Conservation (phyloP, 2,797 vertebrate genomes). For the Poliocrania exsul region DNA sequence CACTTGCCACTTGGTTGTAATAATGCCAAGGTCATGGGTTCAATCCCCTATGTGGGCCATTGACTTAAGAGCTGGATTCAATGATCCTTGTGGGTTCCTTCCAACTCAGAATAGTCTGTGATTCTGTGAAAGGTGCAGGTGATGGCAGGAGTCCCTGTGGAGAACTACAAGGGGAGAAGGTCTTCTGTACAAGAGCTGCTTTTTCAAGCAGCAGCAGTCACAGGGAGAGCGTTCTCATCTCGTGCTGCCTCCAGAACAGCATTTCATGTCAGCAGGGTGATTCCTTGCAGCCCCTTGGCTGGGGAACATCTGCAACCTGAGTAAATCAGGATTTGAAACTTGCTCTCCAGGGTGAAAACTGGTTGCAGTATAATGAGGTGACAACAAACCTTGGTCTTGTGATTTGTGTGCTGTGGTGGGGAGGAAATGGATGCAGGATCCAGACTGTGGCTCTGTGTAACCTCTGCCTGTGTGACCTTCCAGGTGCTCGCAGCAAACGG, state of each 20-base stretch:
- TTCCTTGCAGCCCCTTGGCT: not conserved
- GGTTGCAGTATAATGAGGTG: rapidly evolving
- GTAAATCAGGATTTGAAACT: not conserved
- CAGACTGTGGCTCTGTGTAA: not conserved
- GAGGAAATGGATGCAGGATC: rapidly evolving
- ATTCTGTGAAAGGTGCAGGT: too few relatives aligned
- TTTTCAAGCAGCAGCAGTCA: not conserved
- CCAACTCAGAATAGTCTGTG: too few relatives aligned
- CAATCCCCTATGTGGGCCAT: too few relatives aligned
- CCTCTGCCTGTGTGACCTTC: not conserved
- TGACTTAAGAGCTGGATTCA: too few relatives aligned
- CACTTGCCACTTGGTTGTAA: too few relatives aligned
- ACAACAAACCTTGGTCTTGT: not conserved
- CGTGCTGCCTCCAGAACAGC: not conserved
- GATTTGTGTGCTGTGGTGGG: not conserved
- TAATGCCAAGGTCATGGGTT: too few relatives aligned
- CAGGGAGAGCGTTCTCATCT: not conserved
- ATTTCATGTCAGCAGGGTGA: not conserved
- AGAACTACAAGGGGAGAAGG: not conserved
- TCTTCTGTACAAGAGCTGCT: not conserved
- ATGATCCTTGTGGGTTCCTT: too few relatives aligned
- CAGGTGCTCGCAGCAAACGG: constrained; percentile 89
- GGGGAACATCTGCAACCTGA: not conserved
- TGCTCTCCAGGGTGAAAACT: not conserved
- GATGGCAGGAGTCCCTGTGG: not conserved